Conservation (phyloP, 2,797 vertebrate genomes). For the Chromobotia macracanthus region DNA sequence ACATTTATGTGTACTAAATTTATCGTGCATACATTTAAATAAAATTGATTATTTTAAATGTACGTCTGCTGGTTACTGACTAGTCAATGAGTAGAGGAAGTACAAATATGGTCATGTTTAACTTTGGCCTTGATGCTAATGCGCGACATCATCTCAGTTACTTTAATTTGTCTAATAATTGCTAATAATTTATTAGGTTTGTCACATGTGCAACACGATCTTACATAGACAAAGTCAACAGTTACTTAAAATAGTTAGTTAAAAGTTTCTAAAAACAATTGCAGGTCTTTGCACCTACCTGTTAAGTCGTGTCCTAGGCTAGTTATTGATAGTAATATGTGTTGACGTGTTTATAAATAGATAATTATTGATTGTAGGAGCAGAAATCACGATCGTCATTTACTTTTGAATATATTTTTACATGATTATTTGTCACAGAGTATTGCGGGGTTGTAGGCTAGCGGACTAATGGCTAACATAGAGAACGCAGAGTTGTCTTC, state of each 20-base stretch:
- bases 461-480: slow-evolving; percentile 13
- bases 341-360: neutral
- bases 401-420: neutral
- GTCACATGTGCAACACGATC: no score
- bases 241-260: no score
- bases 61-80: no score
- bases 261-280: no score
- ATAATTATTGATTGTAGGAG: neutral
- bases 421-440: neutral
- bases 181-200: neutral
- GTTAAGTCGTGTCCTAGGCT: neutral
- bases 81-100: neutral
- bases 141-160: neutral
- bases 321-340: no score
- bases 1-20: no score
- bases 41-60: no score
- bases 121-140: neutral
- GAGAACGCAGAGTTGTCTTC: neutral
- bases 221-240: no score
- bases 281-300: no score
- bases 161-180: no score
- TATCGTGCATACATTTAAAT: no score
- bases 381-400: neutral
- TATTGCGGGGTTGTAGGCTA: neutral
- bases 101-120: slow-evolving; percentile 3